These are phyloP conservation scores for Diorhabda elongata DNA, from an alignment of 1,140 invertebrate species.

Conservation along the genomic window DNA sequence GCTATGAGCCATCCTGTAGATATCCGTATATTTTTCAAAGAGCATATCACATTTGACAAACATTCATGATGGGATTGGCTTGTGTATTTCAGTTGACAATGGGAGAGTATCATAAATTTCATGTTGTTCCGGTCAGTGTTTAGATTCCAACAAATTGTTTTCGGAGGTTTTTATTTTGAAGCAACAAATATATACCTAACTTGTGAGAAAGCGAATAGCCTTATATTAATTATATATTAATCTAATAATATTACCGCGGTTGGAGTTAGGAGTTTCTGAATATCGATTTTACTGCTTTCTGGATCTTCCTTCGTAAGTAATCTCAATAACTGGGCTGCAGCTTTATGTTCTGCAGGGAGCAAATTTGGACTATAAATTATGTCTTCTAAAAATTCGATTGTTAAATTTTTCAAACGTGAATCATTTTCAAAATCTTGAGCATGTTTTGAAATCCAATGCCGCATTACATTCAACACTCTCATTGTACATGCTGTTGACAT, in stretches of 20 bases:
- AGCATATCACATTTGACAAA: too few species aligned
- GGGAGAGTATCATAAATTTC: too few species aligned
- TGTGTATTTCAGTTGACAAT: too few species aligned
- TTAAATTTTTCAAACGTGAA: slow-evolving; percentile 67
- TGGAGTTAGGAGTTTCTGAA: slow-evolving; percentile 67
- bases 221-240: not conserved
- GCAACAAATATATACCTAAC: too few species aligned
- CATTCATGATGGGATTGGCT: too few species aligned
- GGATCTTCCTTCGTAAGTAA: slow-evolving; percentile 72
- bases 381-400: slow-evolving; percentile 85
- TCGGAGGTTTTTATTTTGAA: too few species aligned
- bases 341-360: slow-evolving; percentile 86
- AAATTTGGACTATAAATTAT: slow-evolving; percentile 80
- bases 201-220: too few species aligned
- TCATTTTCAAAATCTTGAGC: slow-evolving; percentile 83
- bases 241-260: slow-evolving; percentile 57
- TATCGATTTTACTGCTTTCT: slow-evolving; percentile 59
- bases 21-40: too few species aligned
- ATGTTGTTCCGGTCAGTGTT: too few species aligned
- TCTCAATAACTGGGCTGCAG: slow-evolving; percentile 74
- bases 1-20: too few species aligned
- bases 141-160: too few species aligned
- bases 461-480: slow-evolving; percentile 85
- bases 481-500: slow-evolving; percentile 90
- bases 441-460: slow-evolving; percentile 69